Evolutionary conservation across 2,797 vertebrate species (phyloP), one percentile per base, ranked within the genome.

Genomic region (Crocidura indochinensis): DNA sequence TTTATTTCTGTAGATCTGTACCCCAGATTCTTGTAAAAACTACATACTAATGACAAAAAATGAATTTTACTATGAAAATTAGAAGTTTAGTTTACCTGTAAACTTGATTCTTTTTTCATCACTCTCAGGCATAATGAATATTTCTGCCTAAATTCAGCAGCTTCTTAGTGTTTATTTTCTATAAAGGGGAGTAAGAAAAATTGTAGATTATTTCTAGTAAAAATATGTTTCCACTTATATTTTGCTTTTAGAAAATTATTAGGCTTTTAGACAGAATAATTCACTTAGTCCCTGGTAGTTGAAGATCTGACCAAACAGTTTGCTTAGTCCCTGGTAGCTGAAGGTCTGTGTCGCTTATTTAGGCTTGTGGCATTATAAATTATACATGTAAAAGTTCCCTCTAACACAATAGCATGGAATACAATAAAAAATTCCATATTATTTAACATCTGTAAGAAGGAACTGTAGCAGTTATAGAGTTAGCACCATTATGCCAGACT

Each of bases 191-290:
- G 29, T 60, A 12, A 75, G 87, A 79, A 29, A 44, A 22, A 26
- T 65, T 38, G 51, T 11, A 51, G 60, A 6, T 2, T 91, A 22
- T 75, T n/a, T 65, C 24, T 78, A 31, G 81, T 67, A 19, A 71
- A 93, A 60, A 60, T 19, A 60, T 19, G 19, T 88, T 88, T 75
- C 80, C 19, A 85, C 51, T 49, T 82, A 71, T 38, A 53, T 79
- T 88, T 85, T 65, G 6, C 51, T 60, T 65, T 83, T 53, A 65
- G 82, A 29, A 53, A 72, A 64, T 49, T 90, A 10, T 67, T 49
- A 53, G 67, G 17, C n/a, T 93, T 56, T 80, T 31, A 44, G 5
- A 69, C 17, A 88, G 49, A 77, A 85, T 26, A 53, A 19, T 8
- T 24, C 51, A 62, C 27, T 80, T 24, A 74, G 19, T 53, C 56